These are phyloP conservation scores for Palythoa caribaeorum DNA, from an alignment of 92 coral and sea anemone species.

Conservation along the genomic window DNA sequence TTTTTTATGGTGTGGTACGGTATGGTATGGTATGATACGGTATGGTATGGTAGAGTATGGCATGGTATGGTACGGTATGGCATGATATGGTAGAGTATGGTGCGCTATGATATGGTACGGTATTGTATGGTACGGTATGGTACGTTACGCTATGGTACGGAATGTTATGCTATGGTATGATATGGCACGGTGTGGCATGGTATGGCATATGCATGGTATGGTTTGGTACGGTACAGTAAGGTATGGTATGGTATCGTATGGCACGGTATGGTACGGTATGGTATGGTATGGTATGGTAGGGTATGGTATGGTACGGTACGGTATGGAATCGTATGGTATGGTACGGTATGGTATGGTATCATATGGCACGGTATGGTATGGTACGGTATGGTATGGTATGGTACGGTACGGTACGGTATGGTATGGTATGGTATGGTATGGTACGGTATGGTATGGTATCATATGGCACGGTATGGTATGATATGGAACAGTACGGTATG, in stretches of 20 bases:
- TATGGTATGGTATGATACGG: background rate
- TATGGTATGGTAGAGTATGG: too few relatives aligned
- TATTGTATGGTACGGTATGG: too few relatives aligned
- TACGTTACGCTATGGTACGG: too few relatives aligned
- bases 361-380: background rate
- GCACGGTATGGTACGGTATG: background rate
- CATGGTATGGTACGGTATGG: too few relatives aligned
- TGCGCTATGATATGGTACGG: too few relatives aligned
- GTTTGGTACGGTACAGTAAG: too few relatives aligned
- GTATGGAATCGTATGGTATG: background rate
- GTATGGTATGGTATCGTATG: background rate
- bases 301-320: background rate
- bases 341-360: background rate
- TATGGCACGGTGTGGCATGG: background rate
- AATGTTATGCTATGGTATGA: too few relatives aligned
- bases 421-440: background rate
- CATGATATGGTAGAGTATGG: too few relatives aligned
- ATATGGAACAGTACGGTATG: background rate
- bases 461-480: background rate
- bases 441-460: background rate
- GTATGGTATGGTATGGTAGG: too few relatives aligned
- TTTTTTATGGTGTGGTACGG: background rate
- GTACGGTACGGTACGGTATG: background rate
- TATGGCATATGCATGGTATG: too few relatives aligned
- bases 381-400: too few relatives aligned